Base-by-base conservation (phyloP, 2,888 invertebrate genomes). In the Thymelicus sylvestris region DNA sequence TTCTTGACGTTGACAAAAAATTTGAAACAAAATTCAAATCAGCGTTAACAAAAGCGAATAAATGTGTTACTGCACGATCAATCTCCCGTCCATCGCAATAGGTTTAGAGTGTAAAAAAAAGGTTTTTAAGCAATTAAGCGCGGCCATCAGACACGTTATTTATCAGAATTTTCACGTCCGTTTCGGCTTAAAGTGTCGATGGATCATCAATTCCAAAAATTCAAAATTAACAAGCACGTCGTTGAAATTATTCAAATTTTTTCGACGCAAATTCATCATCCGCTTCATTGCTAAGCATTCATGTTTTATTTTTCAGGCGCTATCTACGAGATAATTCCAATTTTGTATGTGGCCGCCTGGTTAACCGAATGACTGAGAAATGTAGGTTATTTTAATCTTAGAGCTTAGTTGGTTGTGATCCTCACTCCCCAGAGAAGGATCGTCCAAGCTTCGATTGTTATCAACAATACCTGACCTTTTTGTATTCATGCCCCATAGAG, bases 191-290 rank as follows among this genome's bases (percentile, higher is more conserved):
- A 70, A 71, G 65, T 63, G 60, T 50, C 62, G 59, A 52, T 62
- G 65, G 66, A 57, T 65, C 69, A 69, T 69, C 67, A 71, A 71
- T 73, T 73, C 67, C 24, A 50, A 74, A 69, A 69, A 61, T 67
- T 69, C 66, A 31, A 71, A 69, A 71, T 71, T 59, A 66, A 66
- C 63, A 57, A 66, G 71, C 52, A 19, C 52, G 52, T 52, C 19
- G 6, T 15, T 52, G 15, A 15, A 52, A 52, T 52, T 19, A 52
- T n/a, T 15, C 19, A 52, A 52, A 52, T 52, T 52, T 52, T 52
- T 44, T 15, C 52, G 52, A 52, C 52, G 52, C 19, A 8, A 7
- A 52, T 52, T 19, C 52, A 52, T 52, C 52, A 52, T 52, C 52
- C 15, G 15, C 15, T 44, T 52, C 7, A 52, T 19, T 10, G 52